These are phyloP conservation scores for Drosophila sucinea DNA, from an alignment of 1,140 invertebrate species.

Conservation along the genomic window DNA sequence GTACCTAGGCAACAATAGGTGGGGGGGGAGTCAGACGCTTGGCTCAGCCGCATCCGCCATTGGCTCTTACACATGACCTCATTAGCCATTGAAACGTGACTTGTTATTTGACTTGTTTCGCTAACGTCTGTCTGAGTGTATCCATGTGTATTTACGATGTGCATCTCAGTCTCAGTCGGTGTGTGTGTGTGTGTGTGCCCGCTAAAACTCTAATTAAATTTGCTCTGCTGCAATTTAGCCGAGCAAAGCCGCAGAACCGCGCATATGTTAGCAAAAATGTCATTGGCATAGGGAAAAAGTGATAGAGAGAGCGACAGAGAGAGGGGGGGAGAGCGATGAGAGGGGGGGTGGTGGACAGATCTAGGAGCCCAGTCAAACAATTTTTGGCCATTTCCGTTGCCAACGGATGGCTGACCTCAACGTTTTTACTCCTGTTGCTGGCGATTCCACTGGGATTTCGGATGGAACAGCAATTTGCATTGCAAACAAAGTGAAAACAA, in stretches of 20 bases:
- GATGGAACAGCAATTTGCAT: constrained; percentile 69
- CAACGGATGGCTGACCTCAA: constrained; percentile 58
- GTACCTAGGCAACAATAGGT: constrained; percentile 69
- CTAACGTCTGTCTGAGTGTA: constrained; percentile 53
- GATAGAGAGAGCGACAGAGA: not conserved
- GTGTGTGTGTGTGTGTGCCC: constrained; percentile 28
- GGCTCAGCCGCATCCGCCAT: constrained; percentile 56
- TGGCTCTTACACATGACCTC: constrained; percentile 80
- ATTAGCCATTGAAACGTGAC: constrained; percentile 82
- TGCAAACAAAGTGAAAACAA: constrained; percentile 82
- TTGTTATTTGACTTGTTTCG: constrained; percentile 79
- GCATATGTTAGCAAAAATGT: constrained; percentile 78
- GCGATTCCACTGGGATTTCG: constrained; percentile 46
- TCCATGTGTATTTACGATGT: constrained; percentile 47
- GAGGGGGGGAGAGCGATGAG: not conserved
- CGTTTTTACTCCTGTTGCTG: constrained; percentile 41
- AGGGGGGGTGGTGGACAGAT: not conserved
- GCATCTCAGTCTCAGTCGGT: constrained; percentile 10
- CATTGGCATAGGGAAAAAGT: constrained; percentile 47
- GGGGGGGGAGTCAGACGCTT: constrained; percentile 26
- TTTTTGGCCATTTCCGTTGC: constrained; percentile 64
- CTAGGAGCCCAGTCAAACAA: constrained; percentile 53
- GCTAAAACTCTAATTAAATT: constrained; percentile 80
- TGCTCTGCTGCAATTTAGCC: constrained; percentile 66
- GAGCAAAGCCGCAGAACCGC: constrained; percentile 55